Conservation (phyloP, 1,140 invertebrate genomes). For the Leptonema lineaticorne region DNA sequence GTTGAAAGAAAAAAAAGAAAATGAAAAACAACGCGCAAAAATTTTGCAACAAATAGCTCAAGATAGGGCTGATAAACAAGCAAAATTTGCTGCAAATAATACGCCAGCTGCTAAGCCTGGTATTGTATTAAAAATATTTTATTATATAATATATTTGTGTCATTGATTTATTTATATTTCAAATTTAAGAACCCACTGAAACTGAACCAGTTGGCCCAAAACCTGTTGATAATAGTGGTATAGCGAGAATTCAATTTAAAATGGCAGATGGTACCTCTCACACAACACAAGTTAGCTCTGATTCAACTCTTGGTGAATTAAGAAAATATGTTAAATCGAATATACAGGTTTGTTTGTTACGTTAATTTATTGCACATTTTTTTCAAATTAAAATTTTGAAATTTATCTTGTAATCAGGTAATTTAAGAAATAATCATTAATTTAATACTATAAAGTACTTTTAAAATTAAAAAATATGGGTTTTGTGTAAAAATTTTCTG, state of each 20-base stretch:
- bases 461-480: too few relatives aligned
- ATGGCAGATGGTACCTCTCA: constrained; percentile 74
- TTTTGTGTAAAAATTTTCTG: too few relatives aligned
- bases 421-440: too few relatives aligned
- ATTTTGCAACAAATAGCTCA: constrained; percentile 74
- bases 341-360: constrained; percentile 50
- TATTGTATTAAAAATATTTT: background rate
- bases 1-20: constrained; percentile 69
- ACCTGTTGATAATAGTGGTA: constrained; percentile 26
- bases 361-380: too few relatives aligned
- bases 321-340: constrained; percentile 61
- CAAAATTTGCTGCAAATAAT: constrained; percentile 43
- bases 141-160: background rate
- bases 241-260: constrained; percentile 77
- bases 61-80: constrained; percentile 64
- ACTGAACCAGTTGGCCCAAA: background rate
- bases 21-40: constrained; percentile 65
- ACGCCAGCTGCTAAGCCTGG: constrained; percentile 25
- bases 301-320: constrained; percentile 58
- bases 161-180: background rate
- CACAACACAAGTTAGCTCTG: constrained; percentile 63
- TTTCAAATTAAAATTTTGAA: too few relatives aligned
- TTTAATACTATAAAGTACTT: too few relatives aligned
- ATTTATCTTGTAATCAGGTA: too few relatives aligned
- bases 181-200: background rate